phyloP scores from a whole-genome alignment of 2,797 vertebrate species.

The Cetoscarus ocellatus region DNA sequence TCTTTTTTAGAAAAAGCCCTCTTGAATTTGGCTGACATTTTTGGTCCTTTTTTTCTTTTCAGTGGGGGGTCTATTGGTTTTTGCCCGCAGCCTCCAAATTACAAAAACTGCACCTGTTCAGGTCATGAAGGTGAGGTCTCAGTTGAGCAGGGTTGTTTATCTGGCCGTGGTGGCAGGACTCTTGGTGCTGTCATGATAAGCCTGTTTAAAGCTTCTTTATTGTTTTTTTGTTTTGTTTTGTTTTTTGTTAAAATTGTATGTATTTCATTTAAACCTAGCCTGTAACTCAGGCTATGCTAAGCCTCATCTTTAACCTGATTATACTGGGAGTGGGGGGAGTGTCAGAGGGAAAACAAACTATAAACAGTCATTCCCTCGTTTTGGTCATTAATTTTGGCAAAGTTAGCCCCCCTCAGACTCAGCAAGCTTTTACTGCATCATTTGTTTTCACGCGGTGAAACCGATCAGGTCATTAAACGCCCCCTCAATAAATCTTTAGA shows the following conservation, averaged over 20 bases:
- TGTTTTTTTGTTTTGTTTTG: constrained; percentile 16
- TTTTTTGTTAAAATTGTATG: neutral
- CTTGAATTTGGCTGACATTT: no score
- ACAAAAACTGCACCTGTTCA: no score
- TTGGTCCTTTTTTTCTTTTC: no score
- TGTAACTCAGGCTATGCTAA: neutral
- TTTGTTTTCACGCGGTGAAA: constrained; percentile 83
- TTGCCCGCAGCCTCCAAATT: no score
- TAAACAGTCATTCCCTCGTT: constrained; percentile 63
- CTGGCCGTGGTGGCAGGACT: no score
- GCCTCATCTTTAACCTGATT: constrained; percentile 1
- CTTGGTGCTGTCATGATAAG: neutral
- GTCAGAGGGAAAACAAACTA: constrained; percentile 53
- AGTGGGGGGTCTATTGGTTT: no score
- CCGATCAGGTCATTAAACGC: constrained; percentile 85
- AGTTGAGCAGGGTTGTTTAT: no score
- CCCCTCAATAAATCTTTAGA: constrained; percentile 85
- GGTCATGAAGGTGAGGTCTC: no score
- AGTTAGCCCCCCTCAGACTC: constrained; percentile 53
- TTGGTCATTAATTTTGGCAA: constrained; percentile 73
- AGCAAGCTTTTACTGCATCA: constrained; percentile 76
- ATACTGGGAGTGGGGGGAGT: constrained; percentile 24
- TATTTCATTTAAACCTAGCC: neutral
- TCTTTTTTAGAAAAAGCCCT: no score
- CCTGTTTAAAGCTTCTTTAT: constrained; percentile 42